Conservation (phyloP, 2,888 invertebrate species). For the Apantesis nais region DNA sequence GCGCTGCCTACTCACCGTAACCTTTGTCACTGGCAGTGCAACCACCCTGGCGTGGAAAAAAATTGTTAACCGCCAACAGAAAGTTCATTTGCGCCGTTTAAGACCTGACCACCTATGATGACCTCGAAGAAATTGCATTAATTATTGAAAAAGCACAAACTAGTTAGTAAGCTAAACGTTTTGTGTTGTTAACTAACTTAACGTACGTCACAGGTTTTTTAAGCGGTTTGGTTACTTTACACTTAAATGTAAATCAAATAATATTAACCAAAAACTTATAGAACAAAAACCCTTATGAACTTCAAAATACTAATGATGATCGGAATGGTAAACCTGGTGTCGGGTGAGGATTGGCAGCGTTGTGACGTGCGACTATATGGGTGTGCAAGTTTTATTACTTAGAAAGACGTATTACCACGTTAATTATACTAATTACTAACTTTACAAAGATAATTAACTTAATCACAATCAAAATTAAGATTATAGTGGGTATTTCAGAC, state of each 20-base stretch:
- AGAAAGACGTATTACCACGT: not conserved
- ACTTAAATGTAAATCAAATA: not conserved
- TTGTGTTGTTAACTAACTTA: not conserved
- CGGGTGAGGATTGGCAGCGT: not conserved
- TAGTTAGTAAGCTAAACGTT: not conserved
- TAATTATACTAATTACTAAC: not conserved
- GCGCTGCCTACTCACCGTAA: conserved; percentile 1
- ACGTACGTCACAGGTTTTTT: not conserved
- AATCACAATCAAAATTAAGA: not conserved
- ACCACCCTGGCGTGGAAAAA: not conserved
- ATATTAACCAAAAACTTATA: not conserved
- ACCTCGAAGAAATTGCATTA: not conserved
- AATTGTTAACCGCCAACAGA: conserved; percentile 3
- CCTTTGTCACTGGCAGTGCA: conserved; percentile 1
- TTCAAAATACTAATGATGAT: not conserved
- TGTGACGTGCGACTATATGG: not conserved
- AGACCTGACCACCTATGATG: not conserved
- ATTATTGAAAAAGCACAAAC: not conserved
- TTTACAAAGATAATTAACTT: conserved; percentile 3
- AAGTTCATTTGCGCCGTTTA: too few species aligned
- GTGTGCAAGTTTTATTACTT: not conserved
- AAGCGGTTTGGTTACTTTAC: not conserved
- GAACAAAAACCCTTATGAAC: not conserved
- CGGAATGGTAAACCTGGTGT: not conserved
- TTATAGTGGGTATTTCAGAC: not conserved